phyloP scores from a whole-genome alignment of 2,888 invertebrate species.

The Cancer borealis region DNA sequence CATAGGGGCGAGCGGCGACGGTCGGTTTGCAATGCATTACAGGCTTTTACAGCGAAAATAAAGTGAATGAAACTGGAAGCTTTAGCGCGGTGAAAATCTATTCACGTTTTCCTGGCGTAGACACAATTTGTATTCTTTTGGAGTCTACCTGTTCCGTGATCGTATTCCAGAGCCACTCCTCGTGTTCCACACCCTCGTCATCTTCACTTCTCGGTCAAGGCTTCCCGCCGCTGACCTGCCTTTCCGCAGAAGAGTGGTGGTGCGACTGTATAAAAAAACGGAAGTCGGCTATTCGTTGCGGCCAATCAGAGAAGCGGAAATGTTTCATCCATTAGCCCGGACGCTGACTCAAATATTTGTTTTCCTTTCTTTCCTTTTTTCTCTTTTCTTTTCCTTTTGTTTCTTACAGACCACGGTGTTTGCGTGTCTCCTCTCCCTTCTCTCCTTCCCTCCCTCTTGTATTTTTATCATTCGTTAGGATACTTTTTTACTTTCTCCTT shows the following conservation, averaged over 20 bases:
- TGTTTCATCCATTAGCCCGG: constrained; percentile 24
- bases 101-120: neutral
- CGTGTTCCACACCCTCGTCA: neutral
- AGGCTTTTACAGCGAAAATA: neutral
- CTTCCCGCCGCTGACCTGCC: neutral
- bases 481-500: neutral
- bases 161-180: neutral
- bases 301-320: constrained; percentile 9
- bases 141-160: neutral
- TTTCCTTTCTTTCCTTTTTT: neutral
- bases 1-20: neutral
- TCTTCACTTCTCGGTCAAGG: neutral
- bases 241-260: neutral
- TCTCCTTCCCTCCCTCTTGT: neutral
- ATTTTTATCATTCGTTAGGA: neutral
- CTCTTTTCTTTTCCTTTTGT: neutral
- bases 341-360: constrained; percentile 37
- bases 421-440: neutral
- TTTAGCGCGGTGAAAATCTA: neutral
- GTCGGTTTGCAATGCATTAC: neutral
- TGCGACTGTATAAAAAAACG: neutral
- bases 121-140: neutral
- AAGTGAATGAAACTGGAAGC: neutral
- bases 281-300: constrained; percentile 1
- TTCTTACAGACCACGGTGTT: neutral